Base-by-base conservation (phyloP, 1,140 invertebrate species). In the Drosophila ananassae region DNA sequence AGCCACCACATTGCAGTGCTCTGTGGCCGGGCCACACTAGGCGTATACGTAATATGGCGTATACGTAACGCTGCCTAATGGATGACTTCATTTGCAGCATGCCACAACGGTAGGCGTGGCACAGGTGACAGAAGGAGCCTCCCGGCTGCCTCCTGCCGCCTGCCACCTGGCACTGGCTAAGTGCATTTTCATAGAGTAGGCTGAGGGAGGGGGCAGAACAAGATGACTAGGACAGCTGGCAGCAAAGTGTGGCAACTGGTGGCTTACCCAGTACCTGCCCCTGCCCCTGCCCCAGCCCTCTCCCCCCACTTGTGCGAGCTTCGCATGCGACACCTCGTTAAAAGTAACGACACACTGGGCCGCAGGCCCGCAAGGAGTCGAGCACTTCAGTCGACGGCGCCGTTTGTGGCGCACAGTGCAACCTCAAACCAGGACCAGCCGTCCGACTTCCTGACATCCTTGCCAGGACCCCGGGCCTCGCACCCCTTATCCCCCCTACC, bases 21-120 rank as follows among this genome's bases (percentile, higher is more conserved):
- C 7, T 3, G 34, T 3, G 5, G 25, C 59, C 32, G 4, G 13
- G 37, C 4, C 22, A 51, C 48, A 82, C 64, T 69, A 56, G 71
- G 75, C 79, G 71, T 83, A 83, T 83, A 82, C 79, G 71, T 82
- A 83, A 82, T 59, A 59, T 71, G 52, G 55, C 79, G 69, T 82
- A 82, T 82, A 83, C 79, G 72, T 84, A 84, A 84, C 63, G 64
- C 63, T 46, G 55, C 80, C 83, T 89, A 87, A 87, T 87, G 83
- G 83, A 89, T 87, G 83, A 89, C 83, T 87, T 87, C 83, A 87
- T 87, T 87, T 87, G 83, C 75, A 87, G 82, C 77, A 84, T 84
- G 78, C 78, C 69, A 61, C 74, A 74, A 54, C 30, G 13, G 55
- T 25, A 13, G 21, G 28, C 4, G 28, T 24, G 13, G 10, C n/a